Percentiles rank a stretch among this genome's conserved stretches.
These are phyloP conservation scores for Nettapus auritus DNA, from an alignment of 2,113 vertebrate genomes.

Conservation along the genomic window DNA sequence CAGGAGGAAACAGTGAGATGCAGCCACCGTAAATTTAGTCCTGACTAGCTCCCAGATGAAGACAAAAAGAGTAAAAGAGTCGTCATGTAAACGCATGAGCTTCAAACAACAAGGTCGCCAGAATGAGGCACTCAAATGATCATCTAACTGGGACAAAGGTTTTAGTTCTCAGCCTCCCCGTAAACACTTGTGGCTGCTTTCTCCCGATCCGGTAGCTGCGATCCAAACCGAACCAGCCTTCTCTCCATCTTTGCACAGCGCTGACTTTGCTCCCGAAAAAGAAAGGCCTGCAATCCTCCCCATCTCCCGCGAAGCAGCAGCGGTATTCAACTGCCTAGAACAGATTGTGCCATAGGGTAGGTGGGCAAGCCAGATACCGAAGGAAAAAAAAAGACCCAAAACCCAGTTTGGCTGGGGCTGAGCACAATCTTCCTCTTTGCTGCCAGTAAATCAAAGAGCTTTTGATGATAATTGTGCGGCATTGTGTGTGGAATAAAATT, in stretches of 20 bases:
- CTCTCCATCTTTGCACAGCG: neutral
- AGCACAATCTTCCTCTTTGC: neutral
- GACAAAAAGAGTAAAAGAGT: neutral
- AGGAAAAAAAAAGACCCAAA: neutral
- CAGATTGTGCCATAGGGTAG: neutral
- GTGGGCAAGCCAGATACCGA: neutral
- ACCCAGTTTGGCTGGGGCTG: neutral
- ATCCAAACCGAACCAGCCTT: neutral
- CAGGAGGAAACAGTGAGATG: neutral
- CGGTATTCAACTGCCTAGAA: neutral
- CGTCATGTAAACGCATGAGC: neutral
- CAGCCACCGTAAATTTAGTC: neutral
- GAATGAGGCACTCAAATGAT: neutral
- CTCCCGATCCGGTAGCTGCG: neutral
- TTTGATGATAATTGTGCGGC: conserved; percentile 19
- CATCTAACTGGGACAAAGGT: neutral
- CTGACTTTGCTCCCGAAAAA: neutral
- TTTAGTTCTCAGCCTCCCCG: neutral
- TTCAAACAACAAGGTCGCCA: neutral
- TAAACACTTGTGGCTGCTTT: neutral
- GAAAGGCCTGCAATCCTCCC: neutral
- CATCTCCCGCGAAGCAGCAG: neutral
- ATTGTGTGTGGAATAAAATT: neutral
- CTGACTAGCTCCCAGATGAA: neutral
- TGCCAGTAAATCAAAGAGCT: conserved; percentile 47